These are phyloP conservation scores for Yponomeuta sedellus DNA, from an alignment of 2,888 invertebrate genomes.

Conservation along the genomic window DNA sequence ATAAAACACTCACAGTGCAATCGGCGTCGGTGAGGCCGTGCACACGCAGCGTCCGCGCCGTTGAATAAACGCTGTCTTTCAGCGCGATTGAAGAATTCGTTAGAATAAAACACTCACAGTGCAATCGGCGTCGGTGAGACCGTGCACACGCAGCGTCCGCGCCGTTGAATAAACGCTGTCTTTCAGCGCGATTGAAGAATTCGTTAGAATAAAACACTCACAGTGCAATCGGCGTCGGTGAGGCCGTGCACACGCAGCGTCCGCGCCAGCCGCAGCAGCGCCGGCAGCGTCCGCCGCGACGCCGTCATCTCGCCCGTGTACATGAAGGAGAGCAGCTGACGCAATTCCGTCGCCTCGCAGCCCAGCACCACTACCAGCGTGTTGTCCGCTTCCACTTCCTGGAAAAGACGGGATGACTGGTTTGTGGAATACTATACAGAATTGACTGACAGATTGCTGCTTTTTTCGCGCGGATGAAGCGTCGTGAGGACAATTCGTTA, in stretches of 20 bases:
- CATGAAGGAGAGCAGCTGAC: slow-evolving; percentile 89
- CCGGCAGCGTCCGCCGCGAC: slow-evolving; percentile 85
- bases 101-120: too few species aligned
- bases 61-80: too few species aligned
- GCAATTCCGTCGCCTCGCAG: slow-evolving; percentile 82
- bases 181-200: too few species aligned
- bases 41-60: slow-evolving; percentile 85
- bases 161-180: too few species aligned
- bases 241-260: slow-evolving; percentile 88
- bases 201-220: slow-evolving; percentile 46
- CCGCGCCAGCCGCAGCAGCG: slow-evolving; percentile 85
- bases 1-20: slow-evolving; percentile 28
- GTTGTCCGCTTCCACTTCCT: slow-evolving; percentile 83
- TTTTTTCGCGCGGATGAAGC: too few species aligned
- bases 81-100: too few species aligned
- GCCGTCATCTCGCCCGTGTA: slow-evolving; percentile 93
- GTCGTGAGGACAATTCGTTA: too few species aligned
- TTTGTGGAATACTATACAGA: background rate
- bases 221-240: slow-evolving; percentile 80
- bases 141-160: too few species aligned
- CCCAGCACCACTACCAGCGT: slow-evolving; percentile 84
- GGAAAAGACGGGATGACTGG: slow-evolving; percentile 22
- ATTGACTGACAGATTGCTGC: background rate
- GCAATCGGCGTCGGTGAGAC: too few species aligned
- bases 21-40: slow-evolving; percentile 31